Base-by-base conservation (phyloP, 2,113 vertebrate species). In the Martes martes region DNA sequence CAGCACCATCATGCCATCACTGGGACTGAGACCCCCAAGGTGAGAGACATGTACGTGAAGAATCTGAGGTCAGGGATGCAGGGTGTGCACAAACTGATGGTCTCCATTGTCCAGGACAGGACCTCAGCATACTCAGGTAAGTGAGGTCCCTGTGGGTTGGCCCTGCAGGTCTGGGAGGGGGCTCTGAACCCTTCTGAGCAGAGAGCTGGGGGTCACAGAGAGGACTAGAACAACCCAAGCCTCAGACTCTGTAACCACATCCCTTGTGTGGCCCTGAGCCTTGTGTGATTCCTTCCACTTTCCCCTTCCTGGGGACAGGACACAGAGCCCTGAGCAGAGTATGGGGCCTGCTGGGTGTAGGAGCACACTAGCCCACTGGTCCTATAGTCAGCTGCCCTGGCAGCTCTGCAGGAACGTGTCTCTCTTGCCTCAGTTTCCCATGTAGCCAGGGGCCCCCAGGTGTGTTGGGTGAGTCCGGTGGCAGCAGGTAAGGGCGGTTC, bases 401-500 rank as follows among this genome's bases (percentile, higher is more conserved):
- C 55, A 19, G 21, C 50, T 76, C 74, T 45, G 28, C 42, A 24
- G 50, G 28, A 65, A 80, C 3, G 6, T 69, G n/a, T n/a, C 81
- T 1, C 42, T 1, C 36, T 26, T 52, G 59, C 85, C 85, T 83
- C 69, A 11, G 59, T 42, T 65, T 65, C 23, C 47, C 52, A 18
- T 21, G 1, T 19, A 13, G 39, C 0, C 0, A 50, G 67, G 23
- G 59, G 42, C 19, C 7, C 33, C 50, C 55, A 9, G 16, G 42
- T 7, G 13, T 6, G 33, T 11, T 7, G 0, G 10, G 7, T 73
- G 50, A 39, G 24, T 42, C 45, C 23, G 6, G 16, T 4, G 24
- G 33, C 39, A 13, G 1, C 39, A 7, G 4, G n/a, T 16, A 31
- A 52, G 13, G 7, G 42, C 52, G 21, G 18, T 19, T 73, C 74